These are phyloP conservation scores for Caenorhabditis briggsae DNA, from an alignment of 1,140 invertebrate species.

Conservation along the genomic window DNA sequence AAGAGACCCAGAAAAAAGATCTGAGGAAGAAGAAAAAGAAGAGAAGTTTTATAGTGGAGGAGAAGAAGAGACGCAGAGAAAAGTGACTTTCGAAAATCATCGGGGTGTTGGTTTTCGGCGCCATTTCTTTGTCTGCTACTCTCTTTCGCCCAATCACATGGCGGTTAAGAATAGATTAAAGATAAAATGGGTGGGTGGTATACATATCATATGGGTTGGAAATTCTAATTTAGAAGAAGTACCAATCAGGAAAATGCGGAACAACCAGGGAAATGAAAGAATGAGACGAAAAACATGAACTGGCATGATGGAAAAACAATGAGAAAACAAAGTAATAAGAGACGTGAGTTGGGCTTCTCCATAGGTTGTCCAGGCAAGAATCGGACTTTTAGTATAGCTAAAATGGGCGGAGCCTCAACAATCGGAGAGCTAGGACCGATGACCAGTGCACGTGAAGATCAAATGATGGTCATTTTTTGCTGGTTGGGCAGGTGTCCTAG, in stretches of 20 bases:
- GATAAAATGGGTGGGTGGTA: constrained; percentile 10
- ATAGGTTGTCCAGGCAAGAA: background rate
- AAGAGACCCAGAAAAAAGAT: constrained; percentile 15
- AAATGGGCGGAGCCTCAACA: background rate
- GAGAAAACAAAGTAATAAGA: background rate
- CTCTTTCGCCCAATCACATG: background rate
- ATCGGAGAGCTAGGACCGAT: background rate
- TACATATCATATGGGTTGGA: background rate
- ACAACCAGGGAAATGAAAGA: background rate
- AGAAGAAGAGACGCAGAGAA: constrained; percentile 11
- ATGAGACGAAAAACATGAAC: background rate
- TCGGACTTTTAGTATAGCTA: constrained; percentile 1
- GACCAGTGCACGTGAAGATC: constrained; percentile 30
- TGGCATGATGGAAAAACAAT: too few relatives aligned
- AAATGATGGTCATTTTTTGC: constrained; percentile 15
- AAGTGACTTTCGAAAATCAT: constrained; percentile 42
- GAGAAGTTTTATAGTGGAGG: constrained; percentile 9
- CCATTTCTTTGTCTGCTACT: constrained; percentile 30
- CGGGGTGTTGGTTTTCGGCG: constrained; percentile 1
- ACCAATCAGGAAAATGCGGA: background rate
- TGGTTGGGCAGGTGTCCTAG: background rate
- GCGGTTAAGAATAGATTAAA: background rate
- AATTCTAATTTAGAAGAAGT: background rate
- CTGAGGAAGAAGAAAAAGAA: background rate
- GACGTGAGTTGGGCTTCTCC: too few relatives aligned